Conservation (phyloP, 2,888 invertebrate genomes). For the Dorcus hopei region DNA sequence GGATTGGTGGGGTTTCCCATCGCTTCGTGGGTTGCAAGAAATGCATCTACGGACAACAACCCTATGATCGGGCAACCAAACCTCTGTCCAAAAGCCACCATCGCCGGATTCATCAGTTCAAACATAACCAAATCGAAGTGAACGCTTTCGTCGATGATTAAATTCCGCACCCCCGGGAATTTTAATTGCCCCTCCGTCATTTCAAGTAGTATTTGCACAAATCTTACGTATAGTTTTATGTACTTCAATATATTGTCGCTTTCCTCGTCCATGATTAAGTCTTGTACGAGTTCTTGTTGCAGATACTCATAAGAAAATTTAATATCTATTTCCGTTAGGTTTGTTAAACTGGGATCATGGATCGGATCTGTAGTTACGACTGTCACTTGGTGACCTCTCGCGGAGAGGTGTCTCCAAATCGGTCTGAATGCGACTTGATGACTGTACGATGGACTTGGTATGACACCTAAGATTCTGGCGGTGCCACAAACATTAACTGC, state of each 20-base stretch:
- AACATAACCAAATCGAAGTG: constrained; percentile 41
- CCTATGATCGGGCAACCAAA: constrained; percentile 42
- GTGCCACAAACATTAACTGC: too few relatives aligned
- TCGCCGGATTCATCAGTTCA: constrained; percentile 35
- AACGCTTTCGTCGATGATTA: constrained; percentile 34
- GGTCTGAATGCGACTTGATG: constrained; percentile 51
- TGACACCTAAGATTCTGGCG: constrained; percentile 48
- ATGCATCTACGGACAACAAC: constrained; percentile 37
- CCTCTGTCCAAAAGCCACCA: constrained; percentile 35
- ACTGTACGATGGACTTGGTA: constrained; percentile 50
- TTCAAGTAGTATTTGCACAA: not conserved
- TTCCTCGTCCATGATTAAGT: not conserved
- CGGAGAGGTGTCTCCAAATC: constrained; percentile 48
- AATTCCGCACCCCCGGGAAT: constrained; percentile 33
- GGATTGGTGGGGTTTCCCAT: constrained; percentile 42
- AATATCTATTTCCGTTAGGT: constrained; percentile 47
- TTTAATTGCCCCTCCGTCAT: constrained; percentile 17
- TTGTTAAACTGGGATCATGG: constrained; percentile 40
- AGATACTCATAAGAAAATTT: constrained; percentile 37
- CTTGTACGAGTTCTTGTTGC: constrained; percentile 20
- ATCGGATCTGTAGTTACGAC: constrained; percentile 49
- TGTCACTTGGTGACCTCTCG: constrained; percentile 50
- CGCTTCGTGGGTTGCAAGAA: constrained; percentile 32
- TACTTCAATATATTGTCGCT: constrained; percentile 6
- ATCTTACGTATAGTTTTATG: not conserved